These are phyloP conservation scores for Acrobasis repandana DNA, from an alignment of 2,888 invertebrate genomes.

Conservation along the genomic window DNA sequence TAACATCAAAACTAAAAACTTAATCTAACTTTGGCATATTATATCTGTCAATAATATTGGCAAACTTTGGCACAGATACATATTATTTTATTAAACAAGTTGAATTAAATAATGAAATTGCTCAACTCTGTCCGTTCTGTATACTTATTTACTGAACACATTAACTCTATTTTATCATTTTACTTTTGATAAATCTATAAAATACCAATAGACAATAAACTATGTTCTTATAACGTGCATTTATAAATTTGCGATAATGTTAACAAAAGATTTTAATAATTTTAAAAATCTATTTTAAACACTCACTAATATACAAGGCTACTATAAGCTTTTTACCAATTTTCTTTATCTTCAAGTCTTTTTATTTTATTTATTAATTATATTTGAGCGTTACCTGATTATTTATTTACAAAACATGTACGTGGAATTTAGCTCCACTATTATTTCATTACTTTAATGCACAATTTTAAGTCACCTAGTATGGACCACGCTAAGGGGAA, in stretches of 20 bases:
- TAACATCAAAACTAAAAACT: conserved; percentile 15
- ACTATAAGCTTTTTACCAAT: conserved; percentile 69
- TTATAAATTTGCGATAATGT: conserved; percentile 52
- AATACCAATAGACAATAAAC: conserved; percentile 49
- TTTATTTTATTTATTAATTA: conserved; percentile 68
- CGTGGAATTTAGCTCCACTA: conserved; percentile 56
- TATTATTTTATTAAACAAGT: background rate
- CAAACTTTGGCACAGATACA: conserved; percentile 18
- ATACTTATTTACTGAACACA: conserved; percentile 70
- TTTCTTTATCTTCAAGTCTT: conserved; percentile 75
- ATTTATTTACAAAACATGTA: conserved; percentile 67
- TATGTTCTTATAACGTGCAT: conserved; percentile 53
- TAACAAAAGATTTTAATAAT: conserved; percentile 39
- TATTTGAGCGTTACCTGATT: conserved; percentile 78
- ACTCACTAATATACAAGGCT: conserved; percentile 65
- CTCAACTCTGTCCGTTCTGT: conserved; percentile 24
- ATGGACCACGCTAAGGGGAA: conserved; percentile 79
- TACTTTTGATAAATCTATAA: conserved; percentile 56
- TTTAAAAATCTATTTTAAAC: conserved; percentile 49
- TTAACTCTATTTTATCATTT: conserved; percentile 53
- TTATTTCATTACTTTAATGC: conserved; percentile 74
- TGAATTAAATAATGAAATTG: background rate
- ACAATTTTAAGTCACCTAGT: conserved; percentile 81
- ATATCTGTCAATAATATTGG: conserved; percentile 5
- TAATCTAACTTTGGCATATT: conserved; percentile 24